Evolutionary conservation across 2,113 vertebrate species (phyloP).

Genomic region (Neomonachus schauinslandi): DNA sequence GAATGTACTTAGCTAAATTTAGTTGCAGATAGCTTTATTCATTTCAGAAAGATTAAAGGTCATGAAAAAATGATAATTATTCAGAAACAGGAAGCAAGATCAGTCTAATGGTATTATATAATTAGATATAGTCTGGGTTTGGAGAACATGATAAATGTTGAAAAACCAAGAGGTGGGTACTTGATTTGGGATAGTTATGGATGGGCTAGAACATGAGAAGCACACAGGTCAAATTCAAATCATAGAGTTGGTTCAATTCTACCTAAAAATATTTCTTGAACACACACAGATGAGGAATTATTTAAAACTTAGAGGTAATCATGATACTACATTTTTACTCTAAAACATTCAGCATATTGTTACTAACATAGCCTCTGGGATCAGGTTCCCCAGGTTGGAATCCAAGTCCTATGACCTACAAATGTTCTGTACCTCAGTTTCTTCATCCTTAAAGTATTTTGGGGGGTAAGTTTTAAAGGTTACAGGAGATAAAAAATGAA

Average conservation of each 20-base stretch:
- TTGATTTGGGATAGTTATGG: neutral
- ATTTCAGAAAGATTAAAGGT: conserved; percentile 57
- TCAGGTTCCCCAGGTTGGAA: neutral
- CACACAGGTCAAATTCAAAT: neutral
- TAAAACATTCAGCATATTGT: neutral
- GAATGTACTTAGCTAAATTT: conserved; percentile 27
- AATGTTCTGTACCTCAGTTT: neutral
- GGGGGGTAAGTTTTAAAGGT: neutral
- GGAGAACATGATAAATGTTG: neutral
- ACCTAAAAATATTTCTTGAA: neutral
- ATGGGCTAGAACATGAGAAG: neutral
- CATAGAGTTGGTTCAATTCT: neutral
- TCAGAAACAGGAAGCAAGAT: neutral
- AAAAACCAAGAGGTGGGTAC: neutral
- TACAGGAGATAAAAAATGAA: neutral
- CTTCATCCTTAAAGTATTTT: neutral
- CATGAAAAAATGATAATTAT: conserved; percentile 43
- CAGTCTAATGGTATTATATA: neutral
- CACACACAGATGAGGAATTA: neutral
- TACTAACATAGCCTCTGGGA: neutral
- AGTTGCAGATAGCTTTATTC: neutral
- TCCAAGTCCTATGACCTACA: neutral
- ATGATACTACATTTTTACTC: neutral
- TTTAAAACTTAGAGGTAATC: neutral
- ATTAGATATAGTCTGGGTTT: neutral